Conservation (phyloP, 2,888 invertebrate genomes). For the Melinopterus prodromus region DNA sequence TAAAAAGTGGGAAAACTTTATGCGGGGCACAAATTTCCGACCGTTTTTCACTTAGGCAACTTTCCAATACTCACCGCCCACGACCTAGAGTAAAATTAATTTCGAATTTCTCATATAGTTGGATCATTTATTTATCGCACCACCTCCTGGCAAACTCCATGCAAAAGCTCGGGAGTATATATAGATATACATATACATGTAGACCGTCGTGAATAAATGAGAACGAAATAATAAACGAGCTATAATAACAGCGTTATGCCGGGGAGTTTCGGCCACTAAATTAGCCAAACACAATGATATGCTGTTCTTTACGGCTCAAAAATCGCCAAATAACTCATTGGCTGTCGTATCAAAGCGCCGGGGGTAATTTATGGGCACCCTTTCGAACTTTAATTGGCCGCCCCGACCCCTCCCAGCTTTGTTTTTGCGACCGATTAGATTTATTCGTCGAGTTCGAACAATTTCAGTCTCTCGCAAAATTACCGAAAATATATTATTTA, state of each 20-base stretch:
- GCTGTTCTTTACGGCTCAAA: background rate
- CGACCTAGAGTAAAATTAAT: background rate
- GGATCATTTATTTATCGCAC: conserved; percentile 4
- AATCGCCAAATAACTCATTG: conserved; percentile 4
- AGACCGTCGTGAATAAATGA: background rate
- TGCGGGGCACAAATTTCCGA: background rate
- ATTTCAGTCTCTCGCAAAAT: background rate
- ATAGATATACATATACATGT: background rate
- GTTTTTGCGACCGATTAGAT: background rate
- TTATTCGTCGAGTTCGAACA: background rate
- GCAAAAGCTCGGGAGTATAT: background rate
- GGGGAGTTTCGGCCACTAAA: background rate
- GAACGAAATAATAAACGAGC: background rate
- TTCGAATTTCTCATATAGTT: conserved; percentile 4
- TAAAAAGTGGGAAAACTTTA: background rate
- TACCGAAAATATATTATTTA: background rate
- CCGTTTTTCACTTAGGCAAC: conserved; percentile 4
- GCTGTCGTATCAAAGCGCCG: conserved; percentile 4
- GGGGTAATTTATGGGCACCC: background rate
- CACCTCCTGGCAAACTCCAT: background rate
- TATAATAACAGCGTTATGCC: background rate
- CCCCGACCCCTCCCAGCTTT: background rate
- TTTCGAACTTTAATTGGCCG: background rate
- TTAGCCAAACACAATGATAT: background rate
- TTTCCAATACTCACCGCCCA: background rate